These are phyloP conservation scores for Cordilura impudica DNA, from an alignment of 2,888 invertebrate species.

Conservation along the genomic window DNA sequence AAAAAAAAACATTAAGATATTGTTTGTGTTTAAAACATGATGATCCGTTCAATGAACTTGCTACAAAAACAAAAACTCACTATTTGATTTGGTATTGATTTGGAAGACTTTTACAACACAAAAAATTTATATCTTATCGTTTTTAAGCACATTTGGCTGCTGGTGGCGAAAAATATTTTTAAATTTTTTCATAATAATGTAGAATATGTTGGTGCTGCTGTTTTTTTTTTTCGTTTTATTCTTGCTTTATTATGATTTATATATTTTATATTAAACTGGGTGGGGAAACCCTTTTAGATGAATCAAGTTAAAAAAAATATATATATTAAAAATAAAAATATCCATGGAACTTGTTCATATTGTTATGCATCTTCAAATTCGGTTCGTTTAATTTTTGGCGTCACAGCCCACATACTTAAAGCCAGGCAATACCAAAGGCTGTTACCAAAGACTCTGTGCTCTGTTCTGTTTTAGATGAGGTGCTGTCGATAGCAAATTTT, in stretches of 20 bases:
- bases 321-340: background rate
- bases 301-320: constrained; percentile 44
- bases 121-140: constrained; percentile 47
- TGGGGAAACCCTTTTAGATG: constrained; percentile 64
- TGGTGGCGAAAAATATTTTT: constrained; percentile 55
- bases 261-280: constrained; percentile 63
- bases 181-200: background rate
- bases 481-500: constrained; percentile 59
- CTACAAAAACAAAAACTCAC: constrained; percentile 25
- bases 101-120: constrained; percentile 49
- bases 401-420: constrained; percentile 72
- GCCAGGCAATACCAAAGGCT: constrained; percentile 32
- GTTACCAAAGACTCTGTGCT: constrained; percentile 10
- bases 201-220: constrained; percentile 23
- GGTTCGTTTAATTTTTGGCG: constrained; percentile 67
- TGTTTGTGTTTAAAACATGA: constrained; percentile 17
- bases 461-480: constrained; percentile 40
- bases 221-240: constrained; percentile 16
- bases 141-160: constrained; percentile 65
- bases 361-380: constrained; percentile 41
- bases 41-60: constrained; percentile 72
- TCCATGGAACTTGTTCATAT: constrained; percentile 27
- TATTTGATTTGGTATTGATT: constrained; percentile 69
- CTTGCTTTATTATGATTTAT: constrained; percentile 58
- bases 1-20: background rate